Evolutionary conservation across 2,888 invertebrate genomes (phyloP).

Genomic region (Stramonita haemastoma): DNA sequence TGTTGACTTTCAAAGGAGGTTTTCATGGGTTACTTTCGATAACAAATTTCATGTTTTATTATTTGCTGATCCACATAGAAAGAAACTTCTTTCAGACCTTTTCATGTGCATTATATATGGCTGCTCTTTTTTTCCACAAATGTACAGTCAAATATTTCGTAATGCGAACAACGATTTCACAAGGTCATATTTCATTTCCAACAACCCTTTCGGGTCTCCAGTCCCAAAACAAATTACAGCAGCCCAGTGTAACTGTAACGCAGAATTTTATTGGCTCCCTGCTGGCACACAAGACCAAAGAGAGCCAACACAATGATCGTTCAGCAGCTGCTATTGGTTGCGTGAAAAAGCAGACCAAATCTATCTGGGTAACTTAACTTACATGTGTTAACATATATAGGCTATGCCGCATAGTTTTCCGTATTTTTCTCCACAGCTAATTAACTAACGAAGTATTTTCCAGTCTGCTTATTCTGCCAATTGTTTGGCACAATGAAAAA

Average conservation of each 20-base stretch:
- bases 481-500: too few species aligned
- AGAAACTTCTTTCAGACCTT: background rate
- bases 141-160: too few species aligned
- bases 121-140: background rate
- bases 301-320: background rate
- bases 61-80: background rate
- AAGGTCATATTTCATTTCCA: constrained; percentile 10
- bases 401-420: background rate
- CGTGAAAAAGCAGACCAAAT: constrained; percentile 1
- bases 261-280: constrained; percentile 47
- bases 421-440: background rate
- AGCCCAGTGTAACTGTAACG: constrained; percentile 46
- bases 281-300: constrained; percentile 32
- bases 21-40: constrained; percentile 13
- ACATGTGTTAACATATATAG: background rate
- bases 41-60: background rate
- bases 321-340: background rate
- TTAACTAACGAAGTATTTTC: background rate
- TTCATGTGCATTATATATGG: background rate
- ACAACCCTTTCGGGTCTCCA: constrained; percentile 14
- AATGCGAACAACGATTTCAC: background rate
- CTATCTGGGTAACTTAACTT: background rate
- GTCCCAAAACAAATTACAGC: constrained; percentile 47
- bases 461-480: background rate
- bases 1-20: constrained; percentile 52